Evolutionary conservation across 2,797 vertebrate genomes (phyloP).

Genomic region (Danio jaintianensis): DNA sequence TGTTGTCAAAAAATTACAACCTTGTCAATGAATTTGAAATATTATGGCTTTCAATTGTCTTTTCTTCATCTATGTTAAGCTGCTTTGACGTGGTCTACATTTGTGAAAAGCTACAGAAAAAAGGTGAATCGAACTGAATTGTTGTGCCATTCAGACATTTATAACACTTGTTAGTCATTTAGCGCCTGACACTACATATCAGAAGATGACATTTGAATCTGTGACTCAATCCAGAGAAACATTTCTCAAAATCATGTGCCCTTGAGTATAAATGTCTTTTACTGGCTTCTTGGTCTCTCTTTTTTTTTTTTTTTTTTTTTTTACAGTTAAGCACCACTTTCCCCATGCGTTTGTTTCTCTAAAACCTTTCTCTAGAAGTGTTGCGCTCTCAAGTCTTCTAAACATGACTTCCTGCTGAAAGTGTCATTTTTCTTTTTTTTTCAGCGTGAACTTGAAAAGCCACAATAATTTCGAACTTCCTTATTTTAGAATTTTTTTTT

Average conservation of each 20-base stretch:
- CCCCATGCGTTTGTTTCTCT: background rate
- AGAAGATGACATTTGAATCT: background rate
- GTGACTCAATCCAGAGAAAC: constrained; percentile 8
- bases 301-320: background rate
- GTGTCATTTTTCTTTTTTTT: constrained; percentile 8
- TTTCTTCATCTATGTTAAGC: too few species aligned
- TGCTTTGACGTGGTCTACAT: too few species aligned
- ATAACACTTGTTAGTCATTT: constrained; percentile 4
- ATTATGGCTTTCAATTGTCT: background rate
- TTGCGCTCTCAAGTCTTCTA: background rate
- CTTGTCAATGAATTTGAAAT: too few species aligned
- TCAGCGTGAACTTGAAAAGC: constrained; percentile 9
- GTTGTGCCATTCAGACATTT: background rate
- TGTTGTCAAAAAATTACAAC: too few species aligned
- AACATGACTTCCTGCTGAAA: constrained; percentile 18
- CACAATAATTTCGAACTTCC: constrained; percentile 28
- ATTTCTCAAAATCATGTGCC: background rate
- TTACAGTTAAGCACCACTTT: background rate
- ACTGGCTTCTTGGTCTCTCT: background rate
- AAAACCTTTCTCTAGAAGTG: background rate
- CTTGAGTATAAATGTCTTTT: background rate
- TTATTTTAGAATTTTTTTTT: constrained; percentile 13
- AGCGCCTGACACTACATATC: background rate
- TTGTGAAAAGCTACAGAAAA: too few species aligned
- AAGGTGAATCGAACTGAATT: too few species aligned